These are phyloP conservation scores for Hyphantria cunea DNA, from an alignment of 1,140 invertebrate species.

Conservation along the genomic window DNA sequence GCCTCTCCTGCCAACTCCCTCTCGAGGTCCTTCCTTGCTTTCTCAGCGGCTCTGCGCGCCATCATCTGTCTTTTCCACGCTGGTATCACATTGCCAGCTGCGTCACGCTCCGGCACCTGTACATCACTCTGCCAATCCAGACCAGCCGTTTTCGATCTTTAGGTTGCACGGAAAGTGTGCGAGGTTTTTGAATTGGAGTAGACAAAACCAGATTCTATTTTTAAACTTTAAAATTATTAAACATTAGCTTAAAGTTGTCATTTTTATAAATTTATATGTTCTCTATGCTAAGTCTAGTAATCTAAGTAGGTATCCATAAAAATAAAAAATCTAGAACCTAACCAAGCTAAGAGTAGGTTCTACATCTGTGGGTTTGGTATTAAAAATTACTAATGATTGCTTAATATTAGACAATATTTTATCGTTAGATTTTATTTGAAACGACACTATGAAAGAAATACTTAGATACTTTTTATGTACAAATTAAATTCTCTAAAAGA, in stretches of 20 bases:
- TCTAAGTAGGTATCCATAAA: no score
- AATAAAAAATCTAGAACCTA: no score
- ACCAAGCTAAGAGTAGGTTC: no score
- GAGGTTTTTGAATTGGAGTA: constrained; percentile 13
- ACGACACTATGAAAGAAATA: no score
- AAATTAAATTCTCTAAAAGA: no score
- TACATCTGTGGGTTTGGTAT: no score
- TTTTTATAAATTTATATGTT: no score
- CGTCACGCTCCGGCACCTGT: constrained; percentile 94
- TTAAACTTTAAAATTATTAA: not conserved
- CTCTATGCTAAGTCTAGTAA: no score
- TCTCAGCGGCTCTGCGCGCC: constrained; percentile 95
- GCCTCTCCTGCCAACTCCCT: constrained; percentile 91
- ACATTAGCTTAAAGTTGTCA: not conserved
- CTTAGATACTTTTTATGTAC: no score
- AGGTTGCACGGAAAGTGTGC: constrained; percentile 15
- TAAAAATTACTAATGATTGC: no score
- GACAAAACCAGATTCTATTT: not conserved
- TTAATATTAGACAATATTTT: no score
- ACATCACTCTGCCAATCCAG: constrained; percentile 69
- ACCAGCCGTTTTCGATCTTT: constrained; percentile 50
- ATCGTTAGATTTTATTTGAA: no score
- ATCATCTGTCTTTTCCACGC: constrained; percentile 97
- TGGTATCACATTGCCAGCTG: constrained; percentile 93
- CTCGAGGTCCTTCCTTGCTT: constrained; percentile 94